Percentiles rank a stretch among this genome's conserved stretches.
These are phyloP conservation scores for Gymnothorax javanicus DNA, from an alignment of 2,797 vertebrate genomes.

Conservation along the genomic window DNA sequence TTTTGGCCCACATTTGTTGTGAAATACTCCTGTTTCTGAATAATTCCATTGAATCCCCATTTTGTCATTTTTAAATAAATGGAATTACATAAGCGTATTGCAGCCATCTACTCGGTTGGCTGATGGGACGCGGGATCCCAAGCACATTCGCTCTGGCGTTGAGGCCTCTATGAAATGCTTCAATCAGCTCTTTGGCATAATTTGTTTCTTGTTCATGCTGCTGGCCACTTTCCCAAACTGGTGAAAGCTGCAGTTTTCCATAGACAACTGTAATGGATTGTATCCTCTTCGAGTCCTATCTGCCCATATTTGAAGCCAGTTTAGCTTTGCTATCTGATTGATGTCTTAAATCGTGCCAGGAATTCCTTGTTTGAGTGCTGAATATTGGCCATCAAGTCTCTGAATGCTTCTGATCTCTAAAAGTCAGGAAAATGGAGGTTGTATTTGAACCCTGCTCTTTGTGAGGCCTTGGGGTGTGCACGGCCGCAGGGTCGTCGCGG, in stretches of 20 bases:
- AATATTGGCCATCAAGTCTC: not conserved
- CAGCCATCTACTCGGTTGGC: not conserved
- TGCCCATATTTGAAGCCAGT: constrained; percentile 62
- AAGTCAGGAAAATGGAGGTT: not conserved
- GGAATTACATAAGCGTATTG: not conserved
- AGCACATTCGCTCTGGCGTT: not conserved
- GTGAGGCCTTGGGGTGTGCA: too few species aligned
- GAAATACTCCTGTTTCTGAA: not conserved
- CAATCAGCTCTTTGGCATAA: constrained; percentile 46
- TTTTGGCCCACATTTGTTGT: not conserved
- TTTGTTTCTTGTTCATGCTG: not conserved
- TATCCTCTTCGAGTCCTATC: constrained; percentile 47
- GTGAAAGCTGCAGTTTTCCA: constrained; percentile 56
- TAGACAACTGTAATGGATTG: constrained; percentile 71
- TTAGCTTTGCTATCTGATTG: constrained; percentile 58
- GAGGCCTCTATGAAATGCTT: constrained; percentile 45
- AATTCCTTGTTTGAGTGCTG: not conserved
- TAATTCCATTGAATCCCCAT: not conserved
- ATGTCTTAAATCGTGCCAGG: constrained; percentile 47
- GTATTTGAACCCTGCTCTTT: too few species aligned
- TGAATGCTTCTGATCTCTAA: not conserved
- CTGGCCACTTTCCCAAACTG: constrained; percentile 60
- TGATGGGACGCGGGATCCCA: not conserved
- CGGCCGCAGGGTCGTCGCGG: too few species aligned
- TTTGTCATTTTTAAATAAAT: not conserved